Conservation (phyloP, 35 echinoderm and acorn worm species). For the Heliocidaris tuberculata region DNA sequence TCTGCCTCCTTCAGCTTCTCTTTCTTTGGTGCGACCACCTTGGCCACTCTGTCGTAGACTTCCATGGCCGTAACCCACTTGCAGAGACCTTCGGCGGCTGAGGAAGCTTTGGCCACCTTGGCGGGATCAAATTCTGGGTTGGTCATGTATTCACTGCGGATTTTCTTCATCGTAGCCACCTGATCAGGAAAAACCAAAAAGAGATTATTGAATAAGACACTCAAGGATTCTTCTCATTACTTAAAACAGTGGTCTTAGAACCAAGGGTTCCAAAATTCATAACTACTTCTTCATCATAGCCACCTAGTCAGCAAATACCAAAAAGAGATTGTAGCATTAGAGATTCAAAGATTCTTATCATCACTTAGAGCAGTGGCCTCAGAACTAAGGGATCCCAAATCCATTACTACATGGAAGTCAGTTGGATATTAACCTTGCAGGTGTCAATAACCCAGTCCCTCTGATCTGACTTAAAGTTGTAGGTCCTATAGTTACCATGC, state of each 20-base stretch:
- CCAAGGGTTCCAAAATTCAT: no score
- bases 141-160: conserved; percentile 78
- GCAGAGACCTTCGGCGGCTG: conserved; percentile 88
- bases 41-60: conserved; percentile 96
- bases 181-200: conserved; percentile 23
- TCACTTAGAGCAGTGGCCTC: no score
- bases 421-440: no score
- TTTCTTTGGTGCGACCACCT: conserved; percentile 98
- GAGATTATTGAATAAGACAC: neutral
- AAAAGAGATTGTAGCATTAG: no score
- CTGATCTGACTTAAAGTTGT: no score
- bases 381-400: no score
- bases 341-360: no score
- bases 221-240: neutral
- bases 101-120: conserved; percentile 96
- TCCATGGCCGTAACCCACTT: conserved; percentile 95
- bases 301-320: no score
- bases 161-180: conserved; percentile 93
- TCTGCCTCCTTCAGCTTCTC: conserved; percentile 95
- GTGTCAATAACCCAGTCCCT: no score
- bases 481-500: no score
- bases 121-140: conserved; percentile 95
- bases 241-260: neutral
- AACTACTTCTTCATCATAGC: neutral
- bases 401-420: no score